Evolutionary conservation across 2,113 vertebrate species (phyloP), one percentile per base, ranked within the genome.

Genomic region (Chionis minor): DNA sequence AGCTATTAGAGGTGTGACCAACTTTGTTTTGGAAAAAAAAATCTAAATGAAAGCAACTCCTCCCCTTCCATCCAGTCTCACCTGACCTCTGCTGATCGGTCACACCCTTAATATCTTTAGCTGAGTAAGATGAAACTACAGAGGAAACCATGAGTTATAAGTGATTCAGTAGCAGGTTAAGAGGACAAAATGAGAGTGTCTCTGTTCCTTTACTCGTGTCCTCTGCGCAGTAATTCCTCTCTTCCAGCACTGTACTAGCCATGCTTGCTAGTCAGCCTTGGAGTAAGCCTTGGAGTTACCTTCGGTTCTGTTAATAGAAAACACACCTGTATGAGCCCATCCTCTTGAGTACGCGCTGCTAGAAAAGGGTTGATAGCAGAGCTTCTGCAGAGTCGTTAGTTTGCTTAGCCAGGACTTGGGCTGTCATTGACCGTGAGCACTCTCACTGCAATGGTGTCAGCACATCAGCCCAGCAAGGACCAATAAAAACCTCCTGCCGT

Each of bases 121-220:
- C 66, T 95, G 84, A 89, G 73, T 70, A 82, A 91, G 74, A 94
- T 62, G 73, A 95, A 97, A 91, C 80, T 85, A 35, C 49, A 82
- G 44, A 70, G 44, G 73, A 92, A 96, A 82, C 3, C 58, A 47
- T 72, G 88, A 78, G 45, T 89, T 94, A 35, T 3, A 47, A 3
- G 32, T 96, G 86, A 94, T 62, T 94, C 92, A 94, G n/a, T 56
- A 61, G 9, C 49, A 62, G 22, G 9, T 30, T 56, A 63, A 75
- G 0, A 47, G 28, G 66, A 86, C 18, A 69, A 78, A 91, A 88
- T 51, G 24, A 94, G 30, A 3, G 20, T 40, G 38, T 66, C 52
- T 56, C 49, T 52, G 33, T 9, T 87, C 35, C 49, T 61, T 52
- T 55, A 38, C 3, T 3, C 22, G 32, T 7, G n/a, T 30, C n/a